phyloP scores from a whole-genome alignment of 2,113 vertebrate species.

The Colius striatus region DNA sequence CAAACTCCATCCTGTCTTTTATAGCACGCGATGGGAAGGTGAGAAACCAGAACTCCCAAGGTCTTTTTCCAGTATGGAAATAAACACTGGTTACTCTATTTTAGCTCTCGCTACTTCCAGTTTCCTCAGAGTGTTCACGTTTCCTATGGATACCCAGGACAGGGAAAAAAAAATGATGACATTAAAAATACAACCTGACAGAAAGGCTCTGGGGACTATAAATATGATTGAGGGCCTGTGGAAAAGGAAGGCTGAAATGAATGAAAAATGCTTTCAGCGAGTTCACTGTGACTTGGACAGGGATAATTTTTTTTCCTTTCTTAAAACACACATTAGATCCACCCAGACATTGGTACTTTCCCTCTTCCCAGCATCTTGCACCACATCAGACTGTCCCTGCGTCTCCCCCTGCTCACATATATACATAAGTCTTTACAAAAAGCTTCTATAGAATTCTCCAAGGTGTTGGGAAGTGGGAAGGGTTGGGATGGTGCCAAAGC shows the following conservation, averaged over 20 bases:
- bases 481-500: fast-evolving
- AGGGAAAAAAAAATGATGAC: background rate
- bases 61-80: background rate
- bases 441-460: background rate
- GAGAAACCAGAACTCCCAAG: background rate
- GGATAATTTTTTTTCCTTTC: background rate
- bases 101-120: background rate
- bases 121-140: background rate
- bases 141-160: background rate
- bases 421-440: background rate
- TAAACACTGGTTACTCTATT: background rate
- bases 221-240: background rate
- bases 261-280: background rate
- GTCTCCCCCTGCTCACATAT: background rate
- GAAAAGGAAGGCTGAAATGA: background rate
- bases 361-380: background rate
- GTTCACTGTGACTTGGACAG: background rate
- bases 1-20: background rate
- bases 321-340: background rate
- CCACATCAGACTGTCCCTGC: background rate
- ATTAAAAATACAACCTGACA: background rate
- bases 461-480: background rate
- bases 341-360: background rate
- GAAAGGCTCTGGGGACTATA: background rate
- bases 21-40: background rate